These are phyloP conservation scores for Heterodera carotae DNA, from an alignment of 1,140 invertebrate genomes.

Conservation along the genomic window DNA sequence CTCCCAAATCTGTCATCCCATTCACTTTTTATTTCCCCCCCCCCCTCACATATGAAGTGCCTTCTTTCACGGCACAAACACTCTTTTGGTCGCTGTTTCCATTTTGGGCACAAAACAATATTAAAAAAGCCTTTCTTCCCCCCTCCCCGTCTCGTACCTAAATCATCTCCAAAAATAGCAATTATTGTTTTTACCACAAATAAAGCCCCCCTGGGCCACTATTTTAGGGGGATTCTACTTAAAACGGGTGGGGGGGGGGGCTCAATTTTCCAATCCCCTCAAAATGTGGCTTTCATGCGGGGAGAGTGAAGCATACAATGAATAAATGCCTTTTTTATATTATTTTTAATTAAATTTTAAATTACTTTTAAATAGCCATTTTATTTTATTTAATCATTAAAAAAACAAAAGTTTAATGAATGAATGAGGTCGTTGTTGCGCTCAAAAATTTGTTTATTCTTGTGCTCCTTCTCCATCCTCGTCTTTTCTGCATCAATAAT, in stretches of 20 bases:
- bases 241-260: no score
- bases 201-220: no score
- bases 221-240: no score
- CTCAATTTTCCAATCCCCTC: no score
- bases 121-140: not conserved
- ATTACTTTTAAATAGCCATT: not conserved
- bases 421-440: not conserved
- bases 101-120: not conserved
- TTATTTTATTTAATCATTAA: not conserved
- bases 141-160: not conserved
- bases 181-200: not conserved
- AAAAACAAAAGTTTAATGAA: slow-evolving; percentile 27
- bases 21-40: no score
- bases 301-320: no score
- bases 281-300: no score
- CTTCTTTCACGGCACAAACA: not conserved
- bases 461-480: not conserved
- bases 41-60: not conserved
- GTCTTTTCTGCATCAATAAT: not conserved
- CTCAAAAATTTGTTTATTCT: not conserved
- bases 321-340: no score
- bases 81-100: not conserved
- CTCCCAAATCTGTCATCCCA: no score
- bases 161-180: not conserved
- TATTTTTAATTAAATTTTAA: not conserved